A percentile compares a stretch with the other conserved stretches of the same genome.
phyloP scores from a whole-genome alignment of 2,888 invertebrate genomes.

The Ellobium chinense region DNA sequence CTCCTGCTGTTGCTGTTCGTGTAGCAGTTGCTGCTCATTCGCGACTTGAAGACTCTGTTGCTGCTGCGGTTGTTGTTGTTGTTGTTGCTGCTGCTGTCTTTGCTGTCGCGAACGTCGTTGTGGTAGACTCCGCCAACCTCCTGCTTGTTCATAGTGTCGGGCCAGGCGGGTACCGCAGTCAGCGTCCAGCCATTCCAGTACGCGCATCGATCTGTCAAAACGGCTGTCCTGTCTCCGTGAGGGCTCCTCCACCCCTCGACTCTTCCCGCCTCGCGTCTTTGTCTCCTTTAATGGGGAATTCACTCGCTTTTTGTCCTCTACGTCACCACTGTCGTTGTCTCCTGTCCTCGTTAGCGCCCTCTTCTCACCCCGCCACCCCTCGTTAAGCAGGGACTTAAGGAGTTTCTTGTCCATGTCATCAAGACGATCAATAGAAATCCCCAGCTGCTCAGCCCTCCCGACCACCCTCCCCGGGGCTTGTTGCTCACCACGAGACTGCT shows the following conservation, averaged over 20 bases:
- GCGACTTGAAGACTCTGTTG: background rate
- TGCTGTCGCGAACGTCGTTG: slow-evolving; percentile 10
- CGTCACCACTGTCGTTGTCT: slow-evolving; percentile 16
- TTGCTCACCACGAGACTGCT: background rate
- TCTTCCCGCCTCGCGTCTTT: slow-evolving; percentile 19
- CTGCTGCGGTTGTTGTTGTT: background rate
- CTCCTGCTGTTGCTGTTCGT: background rate
- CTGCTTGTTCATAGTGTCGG: slow-evolving; percentile 40
- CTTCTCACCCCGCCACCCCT: slow-evolving; percentile 21
- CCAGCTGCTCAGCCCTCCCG: background rate
- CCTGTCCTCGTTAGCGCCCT: background rate
- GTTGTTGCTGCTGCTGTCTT: background rate
- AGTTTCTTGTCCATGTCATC: slow-evolving; percentile 37
- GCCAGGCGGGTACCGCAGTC: slow-evolving; percentile 41
- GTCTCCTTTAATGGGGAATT: slow-evolving; percentile 21
- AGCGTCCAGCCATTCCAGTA: slow-evolving; percentile 45
- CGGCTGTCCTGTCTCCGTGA: slow-evolving; percentile 9
- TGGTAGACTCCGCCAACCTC: slow-evolving; percentile 36
- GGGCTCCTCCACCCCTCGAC: slow-evolving; percentile 14
- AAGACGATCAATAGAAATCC: background rate
- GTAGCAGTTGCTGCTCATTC: background rate
- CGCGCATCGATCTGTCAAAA: slow-evolving; percentile 44
- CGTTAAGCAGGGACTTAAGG: slow-evolving; percentile 31
- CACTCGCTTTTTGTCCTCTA: slow-evolving; percentile 16
- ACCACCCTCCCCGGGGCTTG: background rate